Conservation (phyloP, 2,113 vertebrate genomes). For the Cercocebus atys region DNA sequence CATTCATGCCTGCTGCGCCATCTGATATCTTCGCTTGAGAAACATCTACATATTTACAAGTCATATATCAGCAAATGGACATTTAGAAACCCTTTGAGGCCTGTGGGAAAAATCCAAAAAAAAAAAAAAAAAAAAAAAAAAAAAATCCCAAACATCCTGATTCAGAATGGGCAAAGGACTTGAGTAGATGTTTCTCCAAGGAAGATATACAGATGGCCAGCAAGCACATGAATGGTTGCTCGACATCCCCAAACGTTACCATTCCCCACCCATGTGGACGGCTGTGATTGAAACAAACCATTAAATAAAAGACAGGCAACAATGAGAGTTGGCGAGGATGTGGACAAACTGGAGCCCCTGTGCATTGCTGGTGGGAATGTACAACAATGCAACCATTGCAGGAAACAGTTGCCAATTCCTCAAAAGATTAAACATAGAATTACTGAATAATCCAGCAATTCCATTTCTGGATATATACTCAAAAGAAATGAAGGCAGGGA, state of each 20-base stretch:
- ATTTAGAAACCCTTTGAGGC: no score
- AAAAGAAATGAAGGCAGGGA: neutral
- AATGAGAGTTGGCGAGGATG: neutral
- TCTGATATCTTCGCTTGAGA: no score
- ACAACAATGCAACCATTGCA: no score
- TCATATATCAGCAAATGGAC: no score
- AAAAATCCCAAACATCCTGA: no score
- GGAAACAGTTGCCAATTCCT: neutral
- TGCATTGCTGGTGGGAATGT: neutral
- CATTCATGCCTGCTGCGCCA: no score
- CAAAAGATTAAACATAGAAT: neutral
- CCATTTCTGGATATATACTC: neutral
- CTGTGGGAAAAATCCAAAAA: no score
- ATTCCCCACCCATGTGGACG: neutral
- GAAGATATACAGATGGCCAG: neutral
- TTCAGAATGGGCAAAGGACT: neutral
- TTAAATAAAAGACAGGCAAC: neutral
- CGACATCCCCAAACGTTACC: no score
- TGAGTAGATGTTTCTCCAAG: neutral
- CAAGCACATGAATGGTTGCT: neutral
- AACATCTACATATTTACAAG: no score
- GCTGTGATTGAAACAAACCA: neutral
- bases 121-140: neutral
- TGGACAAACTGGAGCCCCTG: no score
- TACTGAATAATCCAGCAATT: neutral